These are phyloP conservation scores for Lytechinus pictus DNA, from an alignment of 35 echinoderm and acorn worm genomes.

Conservation along the genomic window DNA sequence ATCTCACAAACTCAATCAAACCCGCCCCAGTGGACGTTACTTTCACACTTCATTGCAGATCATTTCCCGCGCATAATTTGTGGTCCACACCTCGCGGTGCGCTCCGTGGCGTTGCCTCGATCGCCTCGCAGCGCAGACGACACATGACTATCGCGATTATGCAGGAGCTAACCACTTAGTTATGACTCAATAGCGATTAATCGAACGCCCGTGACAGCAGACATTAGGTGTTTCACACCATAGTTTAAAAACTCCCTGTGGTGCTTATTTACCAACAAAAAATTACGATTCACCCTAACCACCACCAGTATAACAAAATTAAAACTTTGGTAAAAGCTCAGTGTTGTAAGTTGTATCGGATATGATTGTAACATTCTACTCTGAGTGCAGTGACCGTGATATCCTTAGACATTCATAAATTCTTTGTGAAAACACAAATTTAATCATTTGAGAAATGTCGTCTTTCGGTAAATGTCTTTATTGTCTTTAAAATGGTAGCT, in stretches of 20 bases:
- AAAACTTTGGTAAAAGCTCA: too few relatives aligned
- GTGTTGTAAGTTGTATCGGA: too few relatives aligned
- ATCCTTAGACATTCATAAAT: too few relatives aligned
- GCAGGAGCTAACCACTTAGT: neutral
- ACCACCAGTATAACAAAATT: too few relatives aligned
- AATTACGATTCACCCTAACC: neutral
- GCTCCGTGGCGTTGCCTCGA: neutral
- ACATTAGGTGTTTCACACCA: neutral
- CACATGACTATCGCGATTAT: neutral
- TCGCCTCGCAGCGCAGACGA: neutral
- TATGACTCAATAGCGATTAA: neutral
- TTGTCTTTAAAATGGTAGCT: too few relatives aligned
- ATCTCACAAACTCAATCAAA: neutral
- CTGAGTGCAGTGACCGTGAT: too few relatives aligned
- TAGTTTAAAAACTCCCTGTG: neutral
- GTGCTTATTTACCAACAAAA: neutral
- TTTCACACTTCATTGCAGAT: neutral
- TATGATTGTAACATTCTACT: too few relatives aligned
- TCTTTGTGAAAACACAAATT: too few relatives aligned
- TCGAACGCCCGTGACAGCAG: slow-evolving; percentile 15
- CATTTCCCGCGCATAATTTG: slow-evolving; percentile 9
- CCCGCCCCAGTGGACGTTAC: neutral
- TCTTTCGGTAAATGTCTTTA: too few relatives aligned
- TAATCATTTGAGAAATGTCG: too few relatives aligned
- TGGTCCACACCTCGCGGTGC: neutral